Percentiles rank a stretch among this genome's conserved stretches.
phyloP scores from a whole-genome alignment of 2,113 vertebrate species.

The Sinocyclocheilus anshuiensis region DNA sequence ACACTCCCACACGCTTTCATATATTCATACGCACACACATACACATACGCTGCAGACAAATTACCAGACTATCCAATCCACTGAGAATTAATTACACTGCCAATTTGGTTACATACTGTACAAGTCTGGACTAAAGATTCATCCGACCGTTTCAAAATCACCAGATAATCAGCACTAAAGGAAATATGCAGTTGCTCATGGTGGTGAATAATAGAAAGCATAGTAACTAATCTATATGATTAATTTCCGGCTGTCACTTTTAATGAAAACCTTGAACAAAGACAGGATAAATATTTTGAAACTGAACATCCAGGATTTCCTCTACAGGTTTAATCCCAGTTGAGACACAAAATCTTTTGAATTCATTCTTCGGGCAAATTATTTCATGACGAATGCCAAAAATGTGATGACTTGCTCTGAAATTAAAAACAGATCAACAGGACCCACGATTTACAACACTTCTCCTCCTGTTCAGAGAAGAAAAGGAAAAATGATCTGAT shows the following conservation, averaged over 20 bases:
- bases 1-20: not conserved
- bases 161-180: not conserved
- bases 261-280: not conserved
- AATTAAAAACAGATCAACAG: constrained; percentile 27
- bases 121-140: not conserved
- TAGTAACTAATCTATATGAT: not conserved
- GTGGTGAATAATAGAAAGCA: not conserved
- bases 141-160: not conserved
- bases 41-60: constrained; percentile 23
- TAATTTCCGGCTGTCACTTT: not conserved
- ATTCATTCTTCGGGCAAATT: not conserved
- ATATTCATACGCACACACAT: constrained; percentile 11
- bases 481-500: not conserved
- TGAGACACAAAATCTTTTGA: constrained; percentile 5
- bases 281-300: not conserved
- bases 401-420: not conserved
- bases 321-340: not conserved
- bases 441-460: not conserved
- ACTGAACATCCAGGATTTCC: not conserved
- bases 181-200: constrained; percentile 3
- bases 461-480: not conserved
- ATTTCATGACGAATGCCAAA: constrained; percentile 4
- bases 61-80: not conserved
- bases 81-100: not conserved
- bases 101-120: not conserved